Percentiles rank a stretch among this genome's conserved stretches.
These are phyloP conservation scores for Caenorhabditis tropicalis DNA, from an alignment of 1,140 invertebrate species.

Conservation along the genomic window DNA sequence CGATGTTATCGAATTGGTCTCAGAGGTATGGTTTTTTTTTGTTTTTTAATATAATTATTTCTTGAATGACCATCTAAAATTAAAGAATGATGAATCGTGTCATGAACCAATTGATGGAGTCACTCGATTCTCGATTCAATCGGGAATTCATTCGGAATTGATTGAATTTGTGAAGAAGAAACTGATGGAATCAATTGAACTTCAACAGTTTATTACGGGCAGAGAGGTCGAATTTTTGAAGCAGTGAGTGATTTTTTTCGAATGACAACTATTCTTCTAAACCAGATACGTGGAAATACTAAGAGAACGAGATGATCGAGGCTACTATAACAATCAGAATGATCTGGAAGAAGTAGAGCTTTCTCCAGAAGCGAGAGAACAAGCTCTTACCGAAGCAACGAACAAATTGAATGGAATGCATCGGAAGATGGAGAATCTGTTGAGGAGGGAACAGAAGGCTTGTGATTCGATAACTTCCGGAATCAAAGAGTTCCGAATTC, in stretches of 20 bases:
- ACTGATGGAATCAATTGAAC: neutral
- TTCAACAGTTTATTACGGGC: neutral
- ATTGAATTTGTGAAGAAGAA: neutral
- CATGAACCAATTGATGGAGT: too few relatives aligned
- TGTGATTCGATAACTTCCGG: neutral
- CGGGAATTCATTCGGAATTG: neutral
- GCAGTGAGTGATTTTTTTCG: neutral
- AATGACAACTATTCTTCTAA: neutral
- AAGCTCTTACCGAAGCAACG: neutral
- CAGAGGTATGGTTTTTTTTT: too few relatives aligned
- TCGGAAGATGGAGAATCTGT: neutral
- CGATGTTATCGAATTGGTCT: too few relatives aligned
- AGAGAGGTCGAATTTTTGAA: neutral
- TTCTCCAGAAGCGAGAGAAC: too few relatives aligned
- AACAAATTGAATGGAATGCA: neutral
- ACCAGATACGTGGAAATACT: too few relatives aligned
- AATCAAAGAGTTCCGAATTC: neutral
- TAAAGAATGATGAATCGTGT: too few relatives aligned
- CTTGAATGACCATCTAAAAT: too few relatives aligned
- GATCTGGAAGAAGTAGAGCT: neutral
- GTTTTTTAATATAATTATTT: too few relatives aligned
- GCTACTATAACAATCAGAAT: slow-evolving; percentile 19
- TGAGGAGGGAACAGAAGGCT: neutral
- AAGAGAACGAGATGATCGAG: neutral
- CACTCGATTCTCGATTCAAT: neutral